A percentile compares a stretch with the other conserved stretches of the same genome.
Conservation (phyloP, 2,113 vertebrate species). For the Oenanthe oenanthe region DNA sequence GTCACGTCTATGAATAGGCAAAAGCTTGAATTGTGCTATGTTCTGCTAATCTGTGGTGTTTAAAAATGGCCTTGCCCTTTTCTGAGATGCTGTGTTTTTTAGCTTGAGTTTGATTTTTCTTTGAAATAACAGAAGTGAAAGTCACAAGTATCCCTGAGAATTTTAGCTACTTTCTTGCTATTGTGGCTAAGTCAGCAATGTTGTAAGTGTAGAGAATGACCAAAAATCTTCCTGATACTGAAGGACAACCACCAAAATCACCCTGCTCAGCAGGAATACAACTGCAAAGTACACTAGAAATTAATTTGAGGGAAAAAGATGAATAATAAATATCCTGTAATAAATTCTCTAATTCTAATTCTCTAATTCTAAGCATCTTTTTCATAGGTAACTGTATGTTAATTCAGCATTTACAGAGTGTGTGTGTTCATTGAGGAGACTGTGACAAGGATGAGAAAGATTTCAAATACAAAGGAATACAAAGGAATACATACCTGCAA, state of each 20-base stretch:
- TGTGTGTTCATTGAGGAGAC: not conserved
- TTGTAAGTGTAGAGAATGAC: not conserved
- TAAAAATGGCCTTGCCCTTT: constrained; percentile 13
- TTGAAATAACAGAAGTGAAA: not conserved
- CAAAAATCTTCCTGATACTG: not conserved
- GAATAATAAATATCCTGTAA: not conserved
- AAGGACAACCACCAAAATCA: not conserved
- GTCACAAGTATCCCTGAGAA: not conserved
- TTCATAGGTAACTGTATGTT: not conserved
- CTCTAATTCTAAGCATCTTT: not conserved
- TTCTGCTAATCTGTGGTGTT: constrained; percentile 3
- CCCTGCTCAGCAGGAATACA: not conserved
- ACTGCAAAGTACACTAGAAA: not conserved
- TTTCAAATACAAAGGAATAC: not conserved
- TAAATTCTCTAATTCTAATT: not conserved
- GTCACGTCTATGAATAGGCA: not conserved
- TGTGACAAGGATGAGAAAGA: not conserved
- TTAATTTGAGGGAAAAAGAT: not conserved
- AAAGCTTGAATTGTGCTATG: not conserved
- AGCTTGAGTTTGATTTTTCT: not conserved
- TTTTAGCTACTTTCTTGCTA: not conserved
- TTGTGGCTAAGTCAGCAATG: not conserved
- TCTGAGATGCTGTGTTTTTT: not conserved
- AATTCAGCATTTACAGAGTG: not conserved
- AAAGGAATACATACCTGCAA: not conserved